Evolutionary conservation across 2,888 invertebrate genomes (phyloP).

Genomic region (Slavum lentiscoides): DNA sequence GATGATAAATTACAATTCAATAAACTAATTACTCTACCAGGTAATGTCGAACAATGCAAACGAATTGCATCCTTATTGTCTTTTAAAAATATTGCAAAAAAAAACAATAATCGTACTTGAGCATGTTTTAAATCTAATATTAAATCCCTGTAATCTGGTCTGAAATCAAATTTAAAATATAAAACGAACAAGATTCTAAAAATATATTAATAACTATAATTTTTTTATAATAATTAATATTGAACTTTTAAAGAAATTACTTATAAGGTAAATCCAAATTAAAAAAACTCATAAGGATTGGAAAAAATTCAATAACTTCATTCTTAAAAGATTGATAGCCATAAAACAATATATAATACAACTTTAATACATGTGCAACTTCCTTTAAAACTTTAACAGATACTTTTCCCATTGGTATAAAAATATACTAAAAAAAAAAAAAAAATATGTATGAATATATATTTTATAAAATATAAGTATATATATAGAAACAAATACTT

Average conservation of each 20-base stretch:
- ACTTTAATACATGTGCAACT: conserved; percentile 17
- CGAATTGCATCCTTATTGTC: conserved; percentile 6
- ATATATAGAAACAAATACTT: not conserved
- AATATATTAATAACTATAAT: not conserved
- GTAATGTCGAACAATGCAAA: conserved; percentile 12
- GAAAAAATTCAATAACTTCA: conserved; percentile 35
- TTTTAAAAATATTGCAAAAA: conserved; percentile 33
- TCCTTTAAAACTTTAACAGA: conserved; percentile 43
- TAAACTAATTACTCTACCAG: conserved; percentile 31
- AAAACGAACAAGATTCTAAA: not conserved
- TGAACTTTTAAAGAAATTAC: not conserved
- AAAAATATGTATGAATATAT: not conserved
- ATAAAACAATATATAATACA: conserved; percentile 20
- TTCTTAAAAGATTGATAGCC: conserved; percentile 18
- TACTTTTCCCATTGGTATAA: conserved; percentile 37
- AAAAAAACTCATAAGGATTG: conserved; percentile 31
- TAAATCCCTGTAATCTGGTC: conserved; percentile 34
- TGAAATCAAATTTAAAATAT: conserved; percentile 7
- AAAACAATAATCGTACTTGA: conserved; percentile 39
- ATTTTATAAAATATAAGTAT: too few species aligned
- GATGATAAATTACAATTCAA: conserved; percentile 32
- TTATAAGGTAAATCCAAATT: conserved; percentile 38
- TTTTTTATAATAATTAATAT: not conserved
- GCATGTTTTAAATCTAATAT: conserved; percentile 43
- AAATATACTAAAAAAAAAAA: conserved; percentile 24